These are phyloP conservation scores for Diplosoma virens DNA, from an alignment of 23 tunicate species.

Conservation along the genomic window DNA sequence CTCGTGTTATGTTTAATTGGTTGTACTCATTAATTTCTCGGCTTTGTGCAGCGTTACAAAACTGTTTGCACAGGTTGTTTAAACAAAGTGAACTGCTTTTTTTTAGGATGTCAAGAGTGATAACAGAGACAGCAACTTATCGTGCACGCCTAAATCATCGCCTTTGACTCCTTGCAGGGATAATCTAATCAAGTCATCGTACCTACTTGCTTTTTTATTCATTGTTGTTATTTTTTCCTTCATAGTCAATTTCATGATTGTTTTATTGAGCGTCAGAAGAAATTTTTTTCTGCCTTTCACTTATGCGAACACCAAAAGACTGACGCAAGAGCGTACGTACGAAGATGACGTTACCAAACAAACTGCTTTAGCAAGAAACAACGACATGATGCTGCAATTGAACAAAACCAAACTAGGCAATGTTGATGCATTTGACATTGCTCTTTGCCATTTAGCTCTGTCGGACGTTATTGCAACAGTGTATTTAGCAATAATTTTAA, in stretches of 20 bases:
- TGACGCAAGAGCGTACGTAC: constrained; percentile 14
- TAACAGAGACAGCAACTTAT: no score
- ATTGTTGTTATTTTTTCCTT: constrained; percentile 51
- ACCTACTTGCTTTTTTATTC: constrained; percentile 45
- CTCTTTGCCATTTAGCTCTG: constrained; percentile 65
- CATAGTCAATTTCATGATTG: constrained; percentile 34
- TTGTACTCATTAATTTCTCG: no score
- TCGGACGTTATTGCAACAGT: constrained; percentile 59
- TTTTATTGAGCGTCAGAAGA: constrained; percentile 17
- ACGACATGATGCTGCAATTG: background rate
- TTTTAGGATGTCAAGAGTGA: no score
- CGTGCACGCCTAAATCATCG: constrained; percentile 66
- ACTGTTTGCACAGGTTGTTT: no score
- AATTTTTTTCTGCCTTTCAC: background rate
- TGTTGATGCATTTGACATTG: constrained; percentile 35
- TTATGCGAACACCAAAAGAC: background rate
- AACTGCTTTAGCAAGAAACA: background rate
- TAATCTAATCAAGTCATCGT: constrained; percentile 50
- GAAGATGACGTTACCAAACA: background rate
- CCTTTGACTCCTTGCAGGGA: constrained; percentile 77
- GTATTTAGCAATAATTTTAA: constrained; percentile 51
- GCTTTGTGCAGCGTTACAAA: no score
- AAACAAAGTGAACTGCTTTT: no score
- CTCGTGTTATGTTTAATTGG: no score
- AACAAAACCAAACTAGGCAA: background rate